Percentiles rank a stretch among this genome's conserved stretches.
phyloP scores from a whole-genome alignment of 2,113 vertebrate species.

The Donacobius atricapilla region DNA sequence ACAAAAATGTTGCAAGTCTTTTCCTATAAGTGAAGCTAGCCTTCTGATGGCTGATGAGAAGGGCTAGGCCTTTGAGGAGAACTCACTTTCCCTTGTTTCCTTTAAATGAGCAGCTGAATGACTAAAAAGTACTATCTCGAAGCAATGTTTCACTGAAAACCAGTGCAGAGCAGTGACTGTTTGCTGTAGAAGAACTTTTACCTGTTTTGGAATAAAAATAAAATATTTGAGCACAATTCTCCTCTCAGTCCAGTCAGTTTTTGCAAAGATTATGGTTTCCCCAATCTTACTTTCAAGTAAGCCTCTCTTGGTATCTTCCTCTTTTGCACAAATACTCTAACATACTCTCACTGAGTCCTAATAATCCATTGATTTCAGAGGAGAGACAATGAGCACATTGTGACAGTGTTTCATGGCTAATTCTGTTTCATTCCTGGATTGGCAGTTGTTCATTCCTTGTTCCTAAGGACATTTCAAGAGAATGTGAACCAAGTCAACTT shows the following conservation, averaged over 20 bases:
- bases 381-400: neutral
- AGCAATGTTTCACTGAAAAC: neutral
- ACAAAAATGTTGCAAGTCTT: neutral
- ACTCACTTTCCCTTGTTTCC: neutral
- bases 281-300: fast-evolving
- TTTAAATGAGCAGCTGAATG: neutral
- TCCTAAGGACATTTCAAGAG: neutral
- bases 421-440: neutral
- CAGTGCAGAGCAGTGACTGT: neutral
- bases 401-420: neutral
- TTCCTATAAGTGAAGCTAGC: neutral
- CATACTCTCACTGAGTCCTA: neutral
- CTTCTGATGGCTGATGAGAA: neutral
- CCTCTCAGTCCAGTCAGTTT: neutral
- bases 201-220: neutral
- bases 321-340: neutral
- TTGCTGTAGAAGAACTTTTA: neutral
- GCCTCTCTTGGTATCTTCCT: fast-evolving
- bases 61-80: neutral
- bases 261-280: neutral
- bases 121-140: neutral
- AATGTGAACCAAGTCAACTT: neutral
- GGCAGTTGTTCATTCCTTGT: neutral
- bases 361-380: neutral
- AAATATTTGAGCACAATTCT: neutral